These are phyloP conservation scores for Trissolcus brochymenae DNA, from an alignment of 2,888 invertebrate genomes.

Conservation along the genomic window DNA sequence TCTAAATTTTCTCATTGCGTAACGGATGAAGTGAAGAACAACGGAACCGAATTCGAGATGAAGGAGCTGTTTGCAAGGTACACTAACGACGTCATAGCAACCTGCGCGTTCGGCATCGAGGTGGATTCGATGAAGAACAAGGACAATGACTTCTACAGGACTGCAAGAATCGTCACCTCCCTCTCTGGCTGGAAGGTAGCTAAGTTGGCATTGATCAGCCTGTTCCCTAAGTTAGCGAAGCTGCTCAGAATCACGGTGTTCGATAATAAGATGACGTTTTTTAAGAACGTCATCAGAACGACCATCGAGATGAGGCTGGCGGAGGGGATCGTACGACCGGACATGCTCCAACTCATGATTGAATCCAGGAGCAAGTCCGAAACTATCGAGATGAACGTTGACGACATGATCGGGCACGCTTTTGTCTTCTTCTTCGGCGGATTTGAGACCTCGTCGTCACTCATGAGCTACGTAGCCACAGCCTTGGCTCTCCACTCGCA, in stretches of 20 bases:
- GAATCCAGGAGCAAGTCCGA: conserved; percentile 67
- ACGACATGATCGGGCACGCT: conserved; percentile 30
- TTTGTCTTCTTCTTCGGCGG: conserved; percentile 36
- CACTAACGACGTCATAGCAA: conserved; percentile 67
- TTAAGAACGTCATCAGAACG: conserved; percentile 53
- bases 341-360: conserved; percentile 80
- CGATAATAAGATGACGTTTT: conserved; percentile 52
- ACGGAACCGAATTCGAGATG: conserved; percentile 60
- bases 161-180: conserved; percentile 58
- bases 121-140: conserved; percentile 67
- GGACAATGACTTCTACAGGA: conserved; percentile 66
- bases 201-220: conserved; percentile 55
- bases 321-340: conserved; percentile 74
- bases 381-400: conserved; percentile 4
- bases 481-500: conserved; percentile 5
- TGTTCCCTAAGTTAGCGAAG: conserved; percentile 28
- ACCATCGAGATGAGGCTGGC: conserved; percentile 61
- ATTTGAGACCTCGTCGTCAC: conserved; percentile 22
- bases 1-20: conserved; percentile 66
- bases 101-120: conserved; percentile 66
- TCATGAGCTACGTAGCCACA: conserved; percentile 17
- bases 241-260: conserved; percentile 16
- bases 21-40: conserved; percentile 34
- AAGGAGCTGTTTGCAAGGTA: conserved; percentile 67
- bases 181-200: conserved; percentile 39